Evolutionary conservation across 2,797 vertebrate genomes (phyloP).

Genomic region (Sylvilagus floridanus): DNA sequence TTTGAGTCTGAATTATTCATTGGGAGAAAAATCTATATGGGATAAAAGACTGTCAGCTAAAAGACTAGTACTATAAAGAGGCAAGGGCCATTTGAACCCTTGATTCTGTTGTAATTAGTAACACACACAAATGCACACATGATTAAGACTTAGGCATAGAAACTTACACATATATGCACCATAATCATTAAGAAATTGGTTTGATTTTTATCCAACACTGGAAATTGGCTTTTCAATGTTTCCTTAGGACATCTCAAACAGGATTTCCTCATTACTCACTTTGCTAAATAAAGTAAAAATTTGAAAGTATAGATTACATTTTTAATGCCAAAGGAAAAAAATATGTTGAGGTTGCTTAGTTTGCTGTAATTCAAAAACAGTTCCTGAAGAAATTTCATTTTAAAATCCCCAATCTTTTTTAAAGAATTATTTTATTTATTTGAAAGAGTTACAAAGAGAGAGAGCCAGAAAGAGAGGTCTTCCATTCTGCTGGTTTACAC

Average conservation of each 20-base stretch:
- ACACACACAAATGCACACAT: not conserved
- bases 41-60: slow-evolving; percentile 24
- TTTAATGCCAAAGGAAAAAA: slow-evolving; percentile 26
- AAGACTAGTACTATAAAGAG: not conserved
- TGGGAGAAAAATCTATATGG: slow-evolving; percentile 52
- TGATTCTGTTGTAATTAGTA: slow-evolving; percentile 2
- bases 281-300: slow-evolving; percentile 51
- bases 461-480: no score
- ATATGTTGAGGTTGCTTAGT: slow-evolving; percentile 19
- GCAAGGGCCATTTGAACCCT: not conserved
- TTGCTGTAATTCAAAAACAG: slow-evolving; percentile 27
- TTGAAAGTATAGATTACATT: slow-evolving; percentile 18
- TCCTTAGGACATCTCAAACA: slow-evolving; percentile 1
- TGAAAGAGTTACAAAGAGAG: no score
- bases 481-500: no score
- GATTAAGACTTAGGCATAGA: not conserved
- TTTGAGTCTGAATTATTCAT: slow-evolving; percentile 85
- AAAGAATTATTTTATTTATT: no score
- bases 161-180: not conserved
- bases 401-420: not conserved
- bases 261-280: not conserved
- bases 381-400: slow-evolving; percentile 43
- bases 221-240: not conserved
- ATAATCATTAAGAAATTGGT: not conserved
- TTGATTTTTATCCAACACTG: slow-evolving; percentile 12